Conservation (phyloP, 2,797 vertebrate species). For the Sebastes steindachneri region DNA sequence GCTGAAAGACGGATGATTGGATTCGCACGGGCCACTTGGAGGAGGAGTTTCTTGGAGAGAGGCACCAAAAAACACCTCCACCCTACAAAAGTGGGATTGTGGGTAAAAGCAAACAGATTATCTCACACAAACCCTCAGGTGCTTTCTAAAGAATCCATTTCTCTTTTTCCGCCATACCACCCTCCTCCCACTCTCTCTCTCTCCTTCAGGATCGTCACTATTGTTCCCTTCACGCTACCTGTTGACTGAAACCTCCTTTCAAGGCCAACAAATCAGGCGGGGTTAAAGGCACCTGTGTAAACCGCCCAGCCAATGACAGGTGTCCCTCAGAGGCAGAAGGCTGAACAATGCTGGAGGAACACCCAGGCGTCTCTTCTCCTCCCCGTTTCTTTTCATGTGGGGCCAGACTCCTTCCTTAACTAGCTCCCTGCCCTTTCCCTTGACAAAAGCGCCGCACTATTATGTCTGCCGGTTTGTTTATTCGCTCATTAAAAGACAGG, state of each 20-base stretch:
- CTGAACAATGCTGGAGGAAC: constrained; percentile 69
- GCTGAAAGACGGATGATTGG: constrained; percentile 35
- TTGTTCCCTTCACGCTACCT: constrained; percentile 68
- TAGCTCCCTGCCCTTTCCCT: constrained; percentile 67
- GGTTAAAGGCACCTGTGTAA: constrained; percentile 74
- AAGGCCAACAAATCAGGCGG: constrained; percentile 58
- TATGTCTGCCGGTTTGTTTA: constrained; percentile 73
- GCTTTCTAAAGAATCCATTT: constrained; percentile 65
- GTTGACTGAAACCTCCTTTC: constrained; percentile 78
- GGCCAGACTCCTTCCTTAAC: constrained; percentile 65
- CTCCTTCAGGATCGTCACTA: constrained; percentile 48
- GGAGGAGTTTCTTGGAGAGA: constrained; percentile 20
- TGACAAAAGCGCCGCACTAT: constrained; percentile 65
- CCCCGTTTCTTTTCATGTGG: constrained; percentile 67
- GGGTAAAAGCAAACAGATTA: constrained; percentile 74
- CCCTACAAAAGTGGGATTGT: constrained; percentile 49
- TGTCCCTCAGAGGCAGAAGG: constrained; percentile 77
- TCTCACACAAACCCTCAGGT: constrained; percentile 74
- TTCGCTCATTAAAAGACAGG: constrained; percentile 66
- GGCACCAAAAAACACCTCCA: constrained; percentile 44
- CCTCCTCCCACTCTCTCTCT: constrained; percentile 36
- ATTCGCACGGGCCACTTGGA: constrained; percentile 12
- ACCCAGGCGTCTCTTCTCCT: constrained; percentile 63
- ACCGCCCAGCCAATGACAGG: constrained; percentile 74
- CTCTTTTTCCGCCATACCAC: constrained; percentile 36